A percentile compares a stretch with the other conserved stretches of the same genome.
Evolutionary conservation across 2,888 invertebrate genomes (phyloP).

Genomic region (Busseola fusca): DNA sequence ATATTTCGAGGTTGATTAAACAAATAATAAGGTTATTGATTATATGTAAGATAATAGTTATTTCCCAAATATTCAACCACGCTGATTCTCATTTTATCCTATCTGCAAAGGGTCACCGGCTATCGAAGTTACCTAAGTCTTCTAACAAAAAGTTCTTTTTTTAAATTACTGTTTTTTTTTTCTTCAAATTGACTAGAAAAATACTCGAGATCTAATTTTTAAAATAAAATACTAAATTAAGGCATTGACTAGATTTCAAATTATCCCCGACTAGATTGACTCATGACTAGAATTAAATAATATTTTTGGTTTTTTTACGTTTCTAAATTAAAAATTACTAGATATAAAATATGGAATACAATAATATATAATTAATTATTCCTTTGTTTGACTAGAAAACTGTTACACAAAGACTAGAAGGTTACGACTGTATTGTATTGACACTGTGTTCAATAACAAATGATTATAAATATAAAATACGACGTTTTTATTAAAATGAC

Average conservation of each 20-base stretch:
- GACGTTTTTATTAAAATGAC: conserved; percentile 6
- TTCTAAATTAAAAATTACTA: conserved; percentile 14
- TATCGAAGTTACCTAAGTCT: background rate
- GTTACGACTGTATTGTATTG: background rate
- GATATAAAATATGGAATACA: conserved; percentile 9
- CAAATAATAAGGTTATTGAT: too few species aligned
- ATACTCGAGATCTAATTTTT: background rate
- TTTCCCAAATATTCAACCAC: conserved; percentile 1
- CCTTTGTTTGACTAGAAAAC: conserved; percentile 20
- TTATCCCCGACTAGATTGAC: background rate
- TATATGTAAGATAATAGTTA: background rate
- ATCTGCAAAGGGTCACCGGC: conserved; percentile 12
- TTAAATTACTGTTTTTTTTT: background rate
- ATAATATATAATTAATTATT: background rate
- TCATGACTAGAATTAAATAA: conserved; percentile 12
- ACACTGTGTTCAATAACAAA: background rate
- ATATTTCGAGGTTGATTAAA: background rate
- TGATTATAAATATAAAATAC: background rate
- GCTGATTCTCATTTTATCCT: background rate
- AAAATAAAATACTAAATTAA: background rate
- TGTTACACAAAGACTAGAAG: conserved; percentile 21
- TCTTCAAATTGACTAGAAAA: conserved; percentile 12
- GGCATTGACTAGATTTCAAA: conserved; percentile 21
- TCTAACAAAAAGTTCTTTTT: background rate
- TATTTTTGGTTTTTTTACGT: conserved; percentile 1